A percentile compares a stretch with the other conserved stretches of the same genome.
phyloP scores from a whole-genome alignment of 2,113 vertebrate species.

The Pangasianodon hypophthalmus region DNA sequence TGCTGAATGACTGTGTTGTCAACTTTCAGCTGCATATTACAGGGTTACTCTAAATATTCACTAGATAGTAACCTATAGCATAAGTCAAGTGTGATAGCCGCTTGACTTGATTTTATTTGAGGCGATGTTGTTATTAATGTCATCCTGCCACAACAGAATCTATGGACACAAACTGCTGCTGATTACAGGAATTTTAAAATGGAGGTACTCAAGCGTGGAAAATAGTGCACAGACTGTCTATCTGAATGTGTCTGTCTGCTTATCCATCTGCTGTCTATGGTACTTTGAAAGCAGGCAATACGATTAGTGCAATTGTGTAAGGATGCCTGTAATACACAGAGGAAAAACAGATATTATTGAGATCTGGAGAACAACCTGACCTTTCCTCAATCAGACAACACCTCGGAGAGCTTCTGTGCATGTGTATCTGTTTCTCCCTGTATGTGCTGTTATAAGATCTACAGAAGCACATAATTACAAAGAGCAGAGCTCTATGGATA shows the following conservation, averaged over 20 bases:
- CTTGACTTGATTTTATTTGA: neutral
- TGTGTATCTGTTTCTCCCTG: conserved; percentile 24
- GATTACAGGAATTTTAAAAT: neutral
- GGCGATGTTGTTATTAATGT: neutral
- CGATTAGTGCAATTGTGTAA: neutral
- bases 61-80: neutral
- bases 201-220: neutral
- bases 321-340: neutral
- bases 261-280: neutral
- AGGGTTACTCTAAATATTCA: neutral
- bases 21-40: neutral
- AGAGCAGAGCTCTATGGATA: conserved; percentile 38
- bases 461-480: conserved; percentile 36
- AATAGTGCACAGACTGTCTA: neutral
- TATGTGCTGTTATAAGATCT: conserved; percentile 37
- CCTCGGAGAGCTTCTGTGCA: neutral
- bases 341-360: neutral
- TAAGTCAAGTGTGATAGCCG: neutral
- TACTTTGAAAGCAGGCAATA: neutral
- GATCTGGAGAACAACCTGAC: conserved; percentile 30
- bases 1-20: neutral
- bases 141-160: neutral
- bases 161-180: neutral
- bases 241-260: neutral
- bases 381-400: conserved; percentile 15